phyloP scores from a whole-genome alignment of 2,113 vertebrate genomes.

The Irena cyanogastra region DNA sequence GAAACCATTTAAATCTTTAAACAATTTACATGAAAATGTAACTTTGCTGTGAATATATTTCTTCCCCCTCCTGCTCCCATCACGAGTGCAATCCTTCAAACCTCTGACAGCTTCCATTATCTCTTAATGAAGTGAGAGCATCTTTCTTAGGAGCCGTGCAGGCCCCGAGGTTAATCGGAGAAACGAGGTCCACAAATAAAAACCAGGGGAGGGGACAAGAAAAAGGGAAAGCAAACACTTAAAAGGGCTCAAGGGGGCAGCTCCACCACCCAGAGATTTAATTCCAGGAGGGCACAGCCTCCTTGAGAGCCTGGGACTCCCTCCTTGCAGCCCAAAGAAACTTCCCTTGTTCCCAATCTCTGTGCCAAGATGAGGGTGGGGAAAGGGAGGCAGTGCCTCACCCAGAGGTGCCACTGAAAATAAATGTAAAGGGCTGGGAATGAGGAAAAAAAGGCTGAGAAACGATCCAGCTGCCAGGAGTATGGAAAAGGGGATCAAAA shows the following conservation, averaged over 20 bases:
- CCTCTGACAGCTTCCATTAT: conserved; percentile 61
- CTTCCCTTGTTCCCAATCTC: too few relatives aligned
- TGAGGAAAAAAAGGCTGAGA: neutral
- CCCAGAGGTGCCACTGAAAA: neutral
- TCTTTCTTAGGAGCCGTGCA: neutral
- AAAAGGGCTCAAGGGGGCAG: neutral
- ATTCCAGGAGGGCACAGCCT: neutral
- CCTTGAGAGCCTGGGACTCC: neutral
- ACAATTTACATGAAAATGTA: conserved; percentile 69
- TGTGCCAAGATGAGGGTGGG: neutral
- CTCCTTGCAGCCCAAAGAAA: neutral
- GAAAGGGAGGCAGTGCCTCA: neutral
- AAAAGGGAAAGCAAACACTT: neutral
- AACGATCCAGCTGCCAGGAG: neutral
- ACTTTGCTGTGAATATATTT: conserved; percentile 49
- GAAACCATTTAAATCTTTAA: conserved; percentile 69
- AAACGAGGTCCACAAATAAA: conserved; percentile 36
- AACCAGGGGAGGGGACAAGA: neutral
- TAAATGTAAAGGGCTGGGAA: neutral
- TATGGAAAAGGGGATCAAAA: neutral
- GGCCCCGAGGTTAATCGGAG: conserved; percentile 24
- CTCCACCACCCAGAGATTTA: neutral
- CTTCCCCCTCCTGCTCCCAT: conserved; percentile 37
- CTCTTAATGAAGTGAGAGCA: conserved; percentile 64
- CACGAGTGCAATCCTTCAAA: conserved; percentile 49